Percentiles rank a stretch among this genome's conserved stretches.
phyloP scores from a whole-genome alignment of 2,113 vertebrate species.

The Vanacampus margaritifer region DNA sequence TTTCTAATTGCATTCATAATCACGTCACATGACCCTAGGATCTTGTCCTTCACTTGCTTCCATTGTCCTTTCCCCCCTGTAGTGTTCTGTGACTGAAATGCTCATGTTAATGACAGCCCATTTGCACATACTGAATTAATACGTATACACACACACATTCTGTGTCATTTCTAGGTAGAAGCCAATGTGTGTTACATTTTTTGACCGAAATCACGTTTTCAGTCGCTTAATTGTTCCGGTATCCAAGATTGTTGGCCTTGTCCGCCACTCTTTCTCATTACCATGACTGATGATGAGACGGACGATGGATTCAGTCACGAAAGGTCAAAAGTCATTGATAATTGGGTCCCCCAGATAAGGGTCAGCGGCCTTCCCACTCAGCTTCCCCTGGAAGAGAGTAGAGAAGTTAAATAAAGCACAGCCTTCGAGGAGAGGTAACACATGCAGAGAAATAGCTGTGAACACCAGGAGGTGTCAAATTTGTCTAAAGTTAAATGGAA shows the following conservation, averaged over 20 bases:
- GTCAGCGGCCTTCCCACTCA: no score
- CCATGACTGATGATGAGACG: conserved; percentile 14
- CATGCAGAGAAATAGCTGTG: no score
- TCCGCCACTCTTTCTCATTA: conserved; percentile 11
- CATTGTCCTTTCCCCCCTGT: not conserved
- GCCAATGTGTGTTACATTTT: conserved; percentile 11
- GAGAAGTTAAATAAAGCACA: no score
- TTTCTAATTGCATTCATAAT: conserved; percentile 1
- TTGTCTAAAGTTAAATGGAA: not conserved
- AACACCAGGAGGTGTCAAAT: no score
- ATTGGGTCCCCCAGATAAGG: not conserved
- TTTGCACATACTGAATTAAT: conserved; percentile 4
- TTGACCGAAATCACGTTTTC: conserved; percentile 20
- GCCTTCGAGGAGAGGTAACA: no score
- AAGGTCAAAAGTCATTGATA: conserved; percentile 26
- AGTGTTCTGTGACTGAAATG: not conserved
- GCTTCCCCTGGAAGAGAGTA: not conserved
- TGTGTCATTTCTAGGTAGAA: not conserved
- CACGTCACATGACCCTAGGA: not conserved
- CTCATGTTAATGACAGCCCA: conserved; percentile 8
- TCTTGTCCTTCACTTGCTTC: not conserved
- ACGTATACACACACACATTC: conserved; percentile 2
- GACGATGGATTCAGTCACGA: conserved; percentile 8
- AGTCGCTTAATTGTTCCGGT: conserved; percentile 34
- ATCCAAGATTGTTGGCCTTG: not conserved